These are phyloP conservation scores for Pampus argenteus DNA, from an alignment of 2,797 vertebrate species.

Conservation along the genomic window DNA sequence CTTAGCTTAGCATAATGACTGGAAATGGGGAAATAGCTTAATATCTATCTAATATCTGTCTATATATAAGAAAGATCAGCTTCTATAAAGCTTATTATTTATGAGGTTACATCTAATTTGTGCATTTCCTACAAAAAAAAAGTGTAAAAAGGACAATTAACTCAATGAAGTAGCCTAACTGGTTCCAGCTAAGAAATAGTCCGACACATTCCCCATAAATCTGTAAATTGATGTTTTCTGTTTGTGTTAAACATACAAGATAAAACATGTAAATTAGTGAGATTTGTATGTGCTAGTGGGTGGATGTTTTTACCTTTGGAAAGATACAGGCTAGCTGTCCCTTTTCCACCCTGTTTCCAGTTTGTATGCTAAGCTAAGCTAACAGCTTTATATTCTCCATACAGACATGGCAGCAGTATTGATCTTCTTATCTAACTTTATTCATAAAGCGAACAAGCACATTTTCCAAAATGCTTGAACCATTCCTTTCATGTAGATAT, in stretches of 20 bases:
- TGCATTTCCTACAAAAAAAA: too few relatives aligned
- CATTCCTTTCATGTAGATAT: conserved; percentile 63
- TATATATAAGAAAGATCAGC: not conserved
- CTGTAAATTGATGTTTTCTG: not conserved
- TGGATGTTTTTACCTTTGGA: not conserved
- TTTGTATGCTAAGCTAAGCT: not conserved
- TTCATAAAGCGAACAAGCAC: not conserved
- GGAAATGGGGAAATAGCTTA: not conserved
- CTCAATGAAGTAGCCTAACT: not conserved
- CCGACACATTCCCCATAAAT: too few relatives aligned
- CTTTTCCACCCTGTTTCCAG: not conserved
- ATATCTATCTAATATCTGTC: too few relatives aligned
- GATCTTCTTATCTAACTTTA: conserved; percentile 1
- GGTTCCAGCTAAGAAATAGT: not conserved
- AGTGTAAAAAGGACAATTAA: not conserved
- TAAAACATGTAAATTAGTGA: not conserved
- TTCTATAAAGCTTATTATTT: not conserved
- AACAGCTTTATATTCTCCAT: not conserved
- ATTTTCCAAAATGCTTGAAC: conserved; percentile 30
- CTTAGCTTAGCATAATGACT: not conserved
- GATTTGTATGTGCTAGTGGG: not conserved
- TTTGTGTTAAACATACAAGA: not conserved
- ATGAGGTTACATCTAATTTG: not conserved
- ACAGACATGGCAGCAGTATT: not conserved
- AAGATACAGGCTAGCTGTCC: not conserved